phyloP scores from a whole-genome alignment of 2,797 vertebrate genomes.

The Manis pentadactyla region DNA sequence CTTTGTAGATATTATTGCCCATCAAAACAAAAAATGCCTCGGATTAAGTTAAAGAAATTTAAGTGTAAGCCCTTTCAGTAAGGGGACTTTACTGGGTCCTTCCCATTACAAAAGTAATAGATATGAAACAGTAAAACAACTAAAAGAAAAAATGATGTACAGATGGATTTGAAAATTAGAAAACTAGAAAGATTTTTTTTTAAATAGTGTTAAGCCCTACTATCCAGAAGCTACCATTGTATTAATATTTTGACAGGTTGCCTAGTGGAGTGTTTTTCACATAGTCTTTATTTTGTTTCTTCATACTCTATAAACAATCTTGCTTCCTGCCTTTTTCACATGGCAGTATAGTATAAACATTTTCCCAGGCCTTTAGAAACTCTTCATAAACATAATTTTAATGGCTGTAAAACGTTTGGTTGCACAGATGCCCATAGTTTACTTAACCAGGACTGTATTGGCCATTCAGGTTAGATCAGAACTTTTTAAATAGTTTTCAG shows the following conservation, averaged over 20 bases:
- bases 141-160: conserved; percentile 10
- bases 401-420: conserved; percentile 41
- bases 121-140: neutral
- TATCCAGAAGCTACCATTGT: neutral
- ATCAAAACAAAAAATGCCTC: conserved; percentile 38
- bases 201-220: neutral
- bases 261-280: conserved; percentile 33
- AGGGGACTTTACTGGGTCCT: neutral
- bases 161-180: conserved; percentile 20
- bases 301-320: neutral
- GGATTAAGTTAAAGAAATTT: neutral
- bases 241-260: conserved; percentile 30
- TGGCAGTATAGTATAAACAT: conserved; percentile 52
- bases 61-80: conserved; percentile 1
- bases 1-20: neutral
- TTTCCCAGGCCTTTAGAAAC: conserved; percentile 57
- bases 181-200: neutral
- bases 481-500: conserved; percentile 55
- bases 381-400: conserved; percentile 57
- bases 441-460: neutral
- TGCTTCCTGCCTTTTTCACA: conserved; percentile 53
- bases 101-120: neutral
- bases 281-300: conserved; percentile 45
- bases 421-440: conserved; percentile 28
- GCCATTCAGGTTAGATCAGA: conserved; percentile 5